These are phyloP conservation scores for Xylophagus ater DNA, from an alignment of 2,888 invertebrate species.

Conservation along the genomic window DNA sequence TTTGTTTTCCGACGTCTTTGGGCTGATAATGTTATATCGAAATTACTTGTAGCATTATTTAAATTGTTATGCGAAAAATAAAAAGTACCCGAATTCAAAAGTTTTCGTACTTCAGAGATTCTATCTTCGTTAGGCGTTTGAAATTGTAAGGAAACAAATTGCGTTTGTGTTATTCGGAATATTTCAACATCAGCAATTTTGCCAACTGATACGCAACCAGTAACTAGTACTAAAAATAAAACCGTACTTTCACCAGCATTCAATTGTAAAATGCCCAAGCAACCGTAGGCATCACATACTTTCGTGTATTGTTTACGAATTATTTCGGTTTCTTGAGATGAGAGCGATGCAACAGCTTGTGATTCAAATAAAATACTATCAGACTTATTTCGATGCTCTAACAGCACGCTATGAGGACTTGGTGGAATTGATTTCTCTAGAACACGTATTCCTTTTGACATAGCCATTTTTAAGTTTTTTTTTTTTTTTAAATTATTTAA, in stretches of 20 bases:
- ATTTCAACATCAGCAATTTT: conserved; percentile 92
- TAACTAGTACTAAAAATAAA: conserved; percentile 83
- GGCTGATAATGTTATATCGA: conserved; percentile 90
- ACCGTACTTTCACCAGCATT: conserved; percentile 75
- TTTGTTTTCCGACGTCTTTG: conserved; percentile 74
- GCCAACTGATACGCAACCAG: conserved; percentile 92
- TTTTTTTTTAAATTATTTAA: not conserved
- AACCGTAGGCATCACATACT: conserved; percentile 89
- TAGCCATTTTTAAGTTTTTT: conserved; percentile 56
- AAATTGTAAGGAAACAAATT: conserved; percentile 77
- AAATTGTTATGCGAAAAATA: conserved; percentile 63
- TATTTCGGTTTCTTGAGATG: conserved; percentile 72
- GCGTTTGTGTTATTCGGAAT: conserved; percentile 86
- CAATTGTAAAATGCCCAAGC: conserved; percentile 84
- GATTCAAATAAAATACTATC: conserved; percentile 86
- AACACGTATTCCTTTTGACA: conserved; percentile 87
- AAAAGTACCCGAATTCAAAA: conserved; percentile 96
- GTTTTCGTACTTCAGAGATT: conserved; percentile 60
- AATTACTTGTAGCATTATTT: conserved; percentile 40
- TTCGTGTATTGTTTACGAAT: conserved; percentile 83
- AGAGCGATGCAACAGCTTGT: conserved; percentile 63
- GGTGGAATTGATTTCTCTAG: conserved; percentile 79
- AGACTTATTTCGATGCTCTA: conserved; percentile 80
- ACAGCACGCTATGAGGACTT: conserved; percentile 77
- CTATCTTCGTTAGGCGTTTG: conserved; percentile 50